Evolutionary conservation across 2,888 invertebrate genomes (phyloP).

Genomic region (Brachyopa scutellaris): DNA sequence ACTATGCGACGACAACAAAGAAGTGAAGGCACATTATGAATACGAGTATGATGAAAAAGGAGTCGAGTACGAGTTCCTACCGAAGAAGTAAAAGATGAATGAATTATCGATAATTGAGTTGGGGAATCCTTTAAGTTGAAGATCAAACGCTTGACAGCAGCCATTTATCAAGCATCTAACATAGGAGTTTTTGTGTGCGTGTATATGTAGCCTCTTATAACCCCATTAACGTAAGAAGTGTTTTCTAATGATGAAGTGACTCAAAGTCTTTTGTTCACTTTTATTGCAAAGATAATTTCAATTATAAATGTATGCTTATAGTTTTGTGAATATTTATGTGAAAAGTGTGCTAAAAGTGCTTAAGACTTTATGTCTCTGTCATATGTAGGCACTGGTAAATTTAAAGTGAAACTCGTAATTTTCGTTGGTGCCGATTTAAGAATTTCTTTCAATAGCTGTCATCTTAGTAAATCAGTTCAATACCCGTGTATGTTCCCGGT

Average conservation of each 20-base stretch:
- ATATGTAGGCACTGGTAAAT: too few relatives aligned
- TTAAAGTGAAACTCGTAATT: too few relatives aligned
- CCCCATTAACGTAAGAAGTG: neutral
- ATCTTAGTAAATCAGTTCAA: too few relatives aligned
- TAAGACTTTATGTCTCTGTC: too few relatives aligned
- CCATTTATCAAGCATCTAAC: neutral
- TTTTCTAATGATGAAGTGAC: neutral
- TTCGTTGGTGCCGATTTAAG: too few relatives aligned
- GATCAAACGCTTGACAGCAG: conserved; percentile 65
- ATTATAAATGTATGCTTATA: too few relatives aligned
- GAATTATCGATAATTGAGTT: conserved; percentile 71
- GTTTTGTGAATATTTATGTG: too few relatives aligned
- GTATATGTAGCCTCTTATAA: neutral
- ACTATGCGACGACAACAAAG: conserved; percentile 44
- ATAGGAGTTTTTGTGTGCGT: neutral
- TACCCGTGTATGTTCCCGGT: too few relatives aligned
- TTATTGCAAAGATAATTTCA: too few relatives aligned
- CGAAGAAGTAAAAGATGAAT: conserved; percentile 60
- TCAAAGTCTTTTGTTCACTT: neutral
- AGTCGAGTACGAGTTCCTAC: conserved; percentile 24
- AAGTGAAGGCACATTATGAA: conserved; percentile 21
- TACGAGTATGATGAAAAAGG: conserved; percentile 30
- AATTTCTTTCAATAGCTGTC: too few relatives aligned
- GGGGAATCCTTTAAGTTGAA: conserved; percentile 70
- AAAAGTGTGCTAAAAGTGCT: too few relatives aligned